Percentiles rank a stretch among this genome's conserved stretches.
phyloP scores from a whole-genome alignment of 2,797 vertebrate genomes.

The Columba guinea region DNA sequence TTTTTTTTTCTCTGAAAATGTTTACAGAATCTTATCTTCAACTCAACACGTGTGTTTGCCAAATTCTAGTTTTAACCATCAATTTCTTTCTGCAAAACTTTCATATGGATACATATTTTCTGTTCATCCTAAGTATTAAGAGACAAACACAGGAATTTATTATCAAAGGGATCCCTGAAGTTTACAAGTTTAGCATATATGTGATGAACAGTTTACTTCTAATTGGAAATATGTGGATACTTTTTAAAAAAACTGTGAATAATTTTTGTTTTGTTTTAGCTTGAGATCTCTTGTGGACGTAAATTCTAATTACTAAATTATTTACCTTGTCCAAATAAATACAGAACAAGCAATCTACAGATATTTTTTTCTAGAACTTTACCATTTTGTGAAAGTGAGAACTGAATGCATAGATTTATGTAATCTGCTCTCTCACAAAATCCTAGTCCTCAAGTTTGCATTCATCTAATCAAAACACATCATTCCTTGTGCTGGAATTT shows the following conservation, averaged over 20 bases:
- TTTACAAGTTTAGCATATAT: neutral
- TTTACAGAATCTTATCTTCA: neutral
- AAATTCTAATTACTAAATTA: neutral
- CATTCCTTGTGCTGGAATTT: neutral
- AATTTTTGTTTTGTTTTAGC: neutral
- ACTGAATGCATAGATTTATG: neutral
- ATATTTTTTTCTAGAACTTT: neutral
- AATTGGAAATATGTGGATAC: neutral
- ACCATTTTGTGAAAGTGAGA: neutral
- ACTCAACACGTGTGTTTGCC: neutral
- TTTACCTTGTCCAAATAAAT: neutral
- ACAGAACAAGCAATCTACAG: neutral
- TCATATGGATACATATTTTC: neutral
- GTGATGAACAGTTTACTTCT: neutral
- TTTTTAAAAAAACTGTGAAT: neutral
- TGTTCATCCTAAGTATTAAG: neutral
- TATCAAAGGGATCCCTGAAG: neutral
- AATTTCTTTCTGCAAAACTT: neutral
- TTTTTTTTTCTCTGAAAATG: neutral
- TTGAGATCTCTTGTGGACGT: neutral
- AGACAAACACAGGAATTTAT: neutral
- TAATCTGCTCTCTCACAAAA: neutral
- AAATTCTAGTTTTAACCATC: neutral
- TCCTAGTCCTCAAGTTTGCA: neutral
- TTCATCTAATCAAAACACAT: neutral